Evolutionary conservation across 2,797 vertebrate genomes (phyloP).

Genomic region (Microchirus variegatus): DNA sequence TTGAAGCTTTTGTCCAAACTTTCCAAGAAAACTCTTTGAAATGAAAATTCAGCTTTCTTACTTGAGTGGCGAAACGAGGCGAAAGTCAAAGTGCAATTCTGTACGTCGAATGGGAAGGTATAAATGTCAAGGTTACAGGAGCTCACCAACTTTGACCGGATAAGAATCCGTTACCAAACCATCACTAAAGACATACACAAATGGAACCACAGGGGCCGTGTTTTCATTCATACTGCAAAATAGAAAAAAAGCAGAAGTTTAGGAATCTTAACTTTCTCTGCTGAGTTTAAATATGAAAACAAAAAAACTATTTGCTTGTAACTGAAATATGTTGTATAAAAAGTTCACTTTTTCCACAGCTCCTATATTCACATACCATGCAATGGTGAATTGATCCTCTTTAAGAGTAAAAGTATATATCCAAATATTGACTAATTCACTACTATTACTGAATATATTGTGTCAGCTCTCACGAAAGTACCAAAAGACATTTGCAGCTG

Average conservation of each 20-base stretch:
- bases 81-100: slow-evolving; percentile 79
- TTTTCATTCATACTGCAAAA: slow-evolving; percentile 78
- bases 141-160: slow-evolving; percentile 74
- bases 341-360: too few species aligned
- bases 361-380: too few species aligned
- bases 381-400: too few species aligned
- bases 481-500: neutral
- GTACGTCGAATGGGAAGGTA: slow-evolving; percentile 83
- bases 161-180: slow-evolving; percentile 53
- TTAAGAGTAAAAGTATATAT: too few species aligned
- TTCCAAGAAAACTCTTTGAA: neutral
- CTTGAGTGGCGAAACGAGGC: slow-evolving; percentile 70
- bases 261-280: neutral
- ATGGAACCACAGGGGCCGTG: slow-evolving; percentile 70
- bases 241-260: neutral
- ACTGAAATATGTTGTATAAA: too few species aligned
- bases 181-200: slow-evolving; percentile 61
- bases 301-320: too few species aligned
- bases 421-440: too few species aligned
- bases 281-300: neutral
- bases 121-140: slow-evolving; percentile 81
- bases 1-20: too few species aligned
- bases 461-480: too few species aligned
- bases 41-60: slow-evolving; percentile 37
- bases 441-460: too few species aligned